phyloP scores from a whole-genome alignment of 2,113 vertebrate genomes.

The Eurypyga helias region DNA sequence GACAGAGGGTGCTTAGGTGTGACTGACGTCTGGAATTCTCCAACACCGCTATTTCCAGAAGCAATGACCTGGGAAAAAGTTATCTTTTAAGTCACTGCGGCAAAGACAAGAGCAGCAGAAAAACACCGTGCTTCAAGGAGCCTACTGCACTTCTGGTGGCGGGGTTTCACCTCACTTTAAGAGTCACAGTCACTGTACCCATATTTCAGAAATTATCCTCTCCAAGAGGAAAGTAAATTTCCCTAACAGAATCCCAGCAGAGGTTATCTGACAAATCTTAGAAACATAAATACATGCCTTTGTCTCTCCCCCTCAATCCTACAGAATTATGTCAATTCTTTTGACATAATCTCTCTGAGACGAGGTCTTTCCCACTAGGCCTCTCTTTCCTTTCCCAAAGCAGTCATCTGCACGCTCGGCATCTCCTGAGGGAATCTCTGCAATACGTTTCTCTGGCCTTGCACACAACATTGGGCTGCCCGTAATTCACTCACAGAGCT shows the following conservation, averaged over 20 bases:
- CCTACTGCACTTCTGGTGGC: not conserved
- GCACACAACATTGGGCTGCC: not conserved
- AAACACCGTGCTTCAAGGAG: not conserved
- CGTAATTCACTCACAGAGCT: not conserved
- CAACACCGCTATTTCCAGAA: slow-evolving; percentile 80
- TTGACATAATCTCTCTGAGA: not conserved
- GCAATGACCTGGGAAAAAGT: slow-evolving; percentile 82
- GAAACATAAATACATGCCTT: not conserved
- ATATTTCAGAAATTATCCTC: not conserved
- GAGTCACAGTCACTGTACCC: not conserved
- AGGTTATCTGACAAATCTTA: not conserved
- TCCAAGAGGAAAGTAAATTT: not conserved
- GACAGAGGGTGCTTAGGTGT: slow-evolving; percentile 81
- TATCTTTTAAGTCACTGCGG: not conserved
- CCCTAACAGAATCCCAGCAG: not conserved
- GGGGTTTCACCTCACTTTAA: not conserved
- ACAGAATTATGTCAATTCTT: not conserved
- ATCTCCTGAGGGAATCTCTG: not conserved
- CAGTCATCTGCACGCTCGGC: not conserved
- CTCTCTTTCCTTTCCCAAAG: not conserved
- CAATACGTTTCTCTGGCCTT: not conserved
- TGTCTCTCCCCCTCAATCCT: not conserved
- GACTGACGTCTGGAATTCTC: slow-evolving; percentile 81
- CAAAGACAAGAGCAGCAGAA: not conserved
- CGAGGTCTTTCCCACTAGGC: not conserved